A percentile compares a stretch with the other conserved stretches of the same genome.
These are phyloP conservation scores for Ptyas mucosa DNA, from an alignment of 2,113 vertebrate genomes.

Conservation along the genomic window DNA sequence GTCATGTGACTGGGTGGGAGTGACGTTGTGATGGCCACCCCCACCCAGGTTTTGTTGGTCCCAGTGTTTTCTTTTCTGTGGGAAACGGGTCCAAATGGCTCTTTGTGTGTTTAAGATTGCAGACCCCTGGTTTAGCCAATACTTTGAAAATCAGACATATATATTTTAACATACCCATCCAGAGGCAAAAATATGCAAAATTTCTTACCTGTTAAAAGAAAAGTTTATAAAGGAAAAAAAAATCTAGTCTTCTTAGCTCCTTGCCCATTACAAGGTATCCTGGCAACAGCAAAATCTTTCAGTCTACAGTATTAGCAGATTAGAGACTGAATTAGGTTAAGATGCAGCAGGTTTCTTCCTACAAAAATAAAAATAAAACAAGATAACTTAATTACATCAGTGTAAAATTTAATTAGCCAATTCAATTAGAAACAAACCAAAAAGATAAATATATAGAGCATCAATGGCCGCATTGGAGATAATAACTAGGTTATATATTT, in stretches of 20 bases:
- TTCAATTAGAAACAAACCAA: constrained; percentile 18
- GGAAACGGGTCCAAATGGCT: no score
- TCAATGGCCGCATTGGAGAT: not conserved
- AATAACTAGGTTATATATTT: not conserved
- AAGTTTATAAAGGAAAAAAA: constrained; percentile 75
- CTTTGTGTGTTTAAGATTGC: no score
- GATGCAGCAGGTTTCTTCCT: constrained; percentile 64
- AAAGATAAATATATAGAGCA: not conserved
- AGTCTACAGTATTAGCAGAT: constrained; percentile 66
- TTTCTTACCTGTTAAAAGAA: constrained; percentile 84
- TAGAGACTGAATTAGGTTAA: constrained; percentile 56
- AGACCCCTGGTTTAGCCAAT: not conserved
- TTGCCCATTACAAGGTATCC: constrained; percentile 93
- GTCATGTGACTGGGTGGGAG: no score
- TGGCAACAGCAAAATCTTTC: constrained; percentile 69
- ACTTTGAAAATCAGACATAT: constrained; percentile 16
- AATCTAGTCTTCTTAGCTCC: constrained; percentile 81
- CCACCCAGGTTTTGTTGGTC: no score
- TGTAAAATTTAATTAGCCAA: constrained; percentile 24
- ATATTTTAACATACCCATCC: not conserved
- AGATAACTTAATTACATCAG: constrained; percentile 43
- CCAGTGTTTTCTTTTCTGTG: no score
- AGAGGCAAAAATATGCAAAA: constrained; percentile 29
- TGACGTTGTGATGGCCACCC: no score
- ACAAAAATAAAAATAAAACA: constrained; percentile 45